phyloP scores from a whole-genome alignment of 2,797 vertebrate genomes.

The Anisognathus igniventris region DNA sequence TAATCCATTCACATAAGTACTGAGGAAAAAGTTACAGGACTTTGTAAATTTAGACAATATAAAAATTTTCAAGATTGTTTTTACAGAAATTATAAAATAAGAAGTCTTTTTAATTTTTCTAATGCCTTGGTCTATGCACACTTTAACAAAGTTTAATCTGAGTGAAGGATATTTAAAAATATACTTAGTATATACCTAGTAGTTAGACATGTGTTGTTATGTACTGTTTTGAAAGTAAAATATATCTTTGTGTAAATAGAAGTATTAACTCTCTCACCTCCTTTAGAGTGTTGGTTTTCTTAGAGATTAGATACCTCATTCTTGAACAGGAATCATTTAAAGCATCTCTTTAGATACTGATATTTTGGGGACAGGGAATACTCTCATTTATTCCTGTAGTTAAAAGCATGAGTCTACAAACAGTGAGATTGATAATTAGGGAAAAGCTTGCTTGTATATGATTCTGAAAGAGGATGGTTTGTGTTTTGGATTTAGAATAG shows the following conservation, averaged over 20 bases:
- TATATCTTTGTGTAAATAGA: neutral
- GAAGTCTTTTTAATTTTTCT: slow-evolving; percentile 42
- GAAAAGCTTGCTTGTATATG: neutral
- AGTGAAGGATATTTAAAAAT: slow-evolving; percentile 22
- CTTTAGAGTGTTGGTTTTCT: neutral
- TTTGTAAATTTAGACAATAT: slow-evolving; percentile 4
- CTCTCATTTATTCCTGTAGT: neutral
- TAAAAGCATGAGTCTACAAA: slow-evolving; percentile 8
- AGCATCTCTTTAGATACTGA: neutral
- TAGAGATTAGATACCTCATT: neutral
- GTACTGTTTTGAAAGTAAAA: neutral
- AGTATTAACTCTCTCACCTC: neutral
- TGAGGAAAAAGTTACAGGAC: neutral
- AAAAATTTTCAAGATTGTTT: slow-evolving; percentile 16
- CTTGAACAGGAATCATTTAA: neutral
- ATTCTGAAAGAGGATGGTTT: neutral
- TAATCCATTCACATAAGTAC: neutral
- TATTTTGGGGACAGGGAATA: neutral
- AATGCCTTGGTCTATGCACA: slow-evolving; percentile 59
- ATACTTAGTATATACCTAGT: neutral
- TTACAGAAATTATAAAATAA: neutral
- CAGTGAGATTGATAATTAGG: neutral
- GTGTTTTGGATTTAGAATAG: slow-evolving; percentile 42
- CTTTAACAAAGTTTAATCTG: slow-evolving; percentile 16
- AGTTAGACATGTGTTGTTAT: neutral